Evolutionary conservation across 1,140 invertebrate species (phyloP).

Genomic region (Plutomurus gul): DNA sequence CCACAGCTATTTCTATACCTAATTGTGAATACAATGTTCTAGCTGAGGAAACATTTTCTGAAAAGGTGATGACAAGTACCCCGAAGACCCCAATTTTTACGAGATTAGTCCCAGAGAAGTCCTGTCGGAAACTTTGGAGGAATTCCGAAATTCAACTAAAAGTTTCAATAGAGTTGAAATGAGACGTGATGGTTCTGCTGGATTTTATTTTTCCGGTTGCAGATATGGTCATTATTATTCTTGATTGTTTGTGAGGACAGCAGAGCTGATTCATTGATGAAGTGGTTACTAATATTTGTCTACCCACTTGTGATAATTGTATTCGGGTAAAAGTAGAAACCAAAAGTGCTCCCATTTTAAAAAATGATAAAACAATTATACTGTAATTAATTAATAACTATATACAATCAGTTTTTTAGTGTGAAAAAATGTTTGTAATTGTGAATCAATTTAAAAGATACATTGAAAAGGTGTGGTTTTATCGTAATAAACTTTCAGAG

Average conservation of each 20-base stretch:
- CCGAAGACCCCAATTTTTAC: background rate
- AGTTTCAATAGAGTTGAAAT: constrained; percentile 4
- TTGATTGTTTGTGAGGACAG: background rate
- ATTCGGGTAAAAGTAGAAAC: too few relatives aligned
- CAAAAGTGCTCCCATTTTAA: too few relatives aligned
- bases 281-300: too few relatives aligned
- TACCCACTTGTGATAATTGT: too few relatives aligned
- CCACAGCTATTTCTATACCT: background rate
- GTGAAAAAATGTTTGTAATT: background rate
- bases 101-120: background rate
- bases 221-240: background rate
- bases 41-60: background rate
- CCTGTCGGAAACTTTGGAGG: background rate
- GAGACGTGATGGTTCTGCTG: background rate
- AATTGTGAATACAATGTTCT: background rate
- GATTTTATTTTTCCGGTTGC: background rate
- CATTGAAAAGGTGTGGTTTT: too few relatives aligned
- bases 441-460: too few relatives aligned
- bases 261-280: too few relatives aligned
- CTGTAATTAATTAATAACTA: background rate
- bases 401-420: background rate
- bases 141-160: background rate
- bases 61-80: constrained; percentile 30
- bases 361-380: background rate
- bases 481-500: too few relatives aligned